Conservation (phyloP, 2,888 invertebrate species). For the Nesidiocoris tenuis region DNA sequence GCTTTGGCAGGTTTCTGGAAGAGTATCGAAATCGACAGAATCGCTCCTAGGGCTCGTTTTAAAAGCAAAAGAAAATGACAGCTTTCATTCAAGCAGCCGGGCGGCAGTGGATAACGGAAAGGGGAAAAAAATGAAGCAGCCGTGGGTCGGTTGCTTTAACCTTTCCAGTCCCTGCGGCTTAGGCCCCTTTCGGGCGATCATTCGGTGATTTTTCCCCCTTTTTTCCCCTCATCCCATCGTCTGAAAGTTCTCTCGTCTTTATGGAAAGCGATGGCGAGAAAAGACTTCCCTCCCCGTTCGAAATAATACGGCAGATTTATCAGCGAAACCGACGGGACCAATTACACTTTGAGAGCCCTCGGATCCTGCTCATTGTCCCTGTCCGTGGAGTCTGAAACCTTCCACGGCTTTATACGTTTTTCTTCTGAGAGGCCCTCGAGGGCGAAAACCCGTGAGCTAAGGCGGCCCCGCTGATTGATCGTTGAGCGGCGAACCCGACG, state of each 20-base stretch:
- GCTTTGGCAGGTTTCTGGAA: not conserved
- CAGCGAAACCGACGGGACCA: constrained; percentile 31
- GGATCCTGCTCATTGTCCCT: not conserved
- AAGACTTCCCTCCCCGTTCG: constrained; percentile 2
- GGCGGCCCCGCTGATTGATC: not conserved
- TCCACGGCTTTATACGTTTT: not conserved
- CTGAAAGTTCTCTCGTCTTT: not conserved
- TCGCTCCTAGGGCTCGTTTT: not conserved
- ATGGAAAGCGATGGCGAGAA: constrained; percentile 1
- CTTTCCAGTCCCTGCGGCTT: not conserved
- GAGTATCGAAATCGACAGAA: not conserved
- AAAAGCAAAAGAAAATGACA: constrained; percentile 30
- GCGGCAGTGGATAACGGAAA: not conserved
- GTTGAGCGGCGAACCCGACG: not conserved
- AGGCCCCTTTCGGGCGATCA: not conserved
- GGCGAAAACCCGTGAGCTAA: not conserved
- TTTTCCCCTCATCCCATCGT: not conserved
- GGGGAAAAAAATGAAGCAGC: not conserved
- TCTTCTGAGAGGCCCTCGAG: too few relatives aligned
- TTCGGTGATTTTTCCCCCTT: not conserved
- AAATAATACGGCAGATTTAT: constrained; percentile 27
- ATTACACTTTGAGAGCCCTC: constrained; percentile 22
- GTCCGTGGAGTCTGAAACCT: not conserved
- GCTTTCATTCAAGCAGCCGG: constrained; percentile 14
- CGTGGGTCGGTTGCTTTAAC: constrained; percentile 17